Conservation (phyloP, 2,888 invertebrate species). For the Tuberolachnus salignus region DNA sequence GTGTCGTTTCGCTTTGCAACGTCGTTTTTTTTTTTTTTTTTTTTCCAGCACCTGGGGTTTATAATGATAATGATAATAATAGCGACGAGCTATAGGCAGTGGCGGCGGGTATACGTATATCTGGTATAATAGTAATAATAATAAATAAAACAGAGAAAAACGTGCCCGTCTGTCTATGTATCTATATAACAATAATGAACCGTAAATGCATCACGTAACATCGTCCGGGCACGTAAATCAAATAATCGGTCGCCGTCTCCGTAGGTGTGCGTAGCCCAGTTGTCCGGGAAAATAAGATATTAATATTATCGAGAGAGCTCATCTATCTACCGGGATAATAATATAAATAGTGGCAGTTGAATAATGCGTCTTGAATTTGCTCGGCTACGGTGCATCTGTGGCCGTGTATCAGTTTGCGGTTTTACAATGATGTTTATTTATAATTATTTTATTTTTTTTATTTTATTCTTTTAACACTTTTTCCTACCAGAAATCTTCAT, state of each 20-base stretch:
- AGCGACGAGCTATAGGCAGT: too few species aligned
- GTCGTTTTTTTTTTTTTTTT: constrained; percentile 18
- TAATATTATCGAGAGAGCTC: background rate
- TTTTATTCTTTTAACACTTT: too few species aligned
- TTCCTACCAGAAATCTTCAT: too few species aligned
- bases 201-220: constrained; percentile 40
- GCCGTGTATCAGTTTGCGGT: too few species aligned
- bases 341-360: background rate
- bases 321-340: background rate
- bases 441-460: too few species aligned
- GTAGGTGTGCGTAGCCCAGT: constrained; percentile 26
- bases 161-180: constrained; percentile 23
- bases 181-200: too few species aligned
- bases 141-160: constrained; percentile 38
- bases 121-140: constrained; percentile 2
- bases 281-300: constrained; percentile 5
- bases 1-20: constrained; percentile 42
- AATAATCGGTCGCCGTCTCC: constrained; percentile 16
- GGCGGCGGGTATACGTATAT: background rate
- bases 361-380: background rate
- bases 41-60: constrained; percentile 22
- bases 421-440: too few species aligned
- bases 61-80: background rate
- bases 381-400: constrained; percentile 3
- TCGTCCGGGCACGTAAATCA: constrained; percentile 45